phyloP scores from a whole-genome alignment of 2,888 invertebrate species.

The Xanthia togata region DNA sequence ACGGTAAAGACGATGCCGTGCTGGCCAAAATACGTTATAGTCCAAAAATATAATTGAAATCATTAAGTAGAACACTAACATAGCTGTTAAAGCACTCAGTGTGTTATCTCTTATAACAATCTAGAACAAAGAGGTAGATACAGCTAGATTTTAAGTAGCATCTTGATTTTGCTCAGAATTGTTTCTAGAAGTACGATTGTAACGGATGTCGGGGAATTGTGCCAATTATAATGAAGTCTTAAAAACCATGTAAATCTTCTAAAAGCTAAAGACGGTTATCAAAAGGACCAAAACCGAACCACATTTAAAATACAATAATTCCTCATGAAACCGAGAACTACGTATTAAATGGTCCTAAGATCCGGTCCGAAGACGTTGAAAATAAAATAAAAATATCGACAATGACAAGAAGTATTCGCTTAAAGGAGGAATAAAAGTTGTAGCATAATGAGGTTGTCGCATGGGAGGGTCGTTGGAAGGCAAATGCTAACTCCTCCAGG shows the following conservation, averaged over 20 bases:
- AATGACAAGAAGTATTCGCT: conserved; percentile 53
- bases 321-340: conserved; percentile 15
- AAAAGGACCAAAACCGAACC: conserved; percentile 6
- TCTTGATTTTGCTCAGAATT: neutral
- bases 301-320: conserved; percentile 4
- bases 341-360: conserved; percentile 27
- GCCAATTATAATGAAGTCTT: neutral
- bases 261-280: neutral
- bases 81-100: conserved; percentile 23
- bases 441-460: conserved; percentile 68
- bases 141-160: conserved; percentile 7
- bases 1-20: conserved; percentile 5
- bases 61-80: conserved; percentile 26
- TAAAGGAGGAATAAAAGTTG: conserved; percentile 56
- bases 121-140: conserved; percentile 28
- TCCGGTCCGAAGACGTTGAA: conserved; percentile 27
- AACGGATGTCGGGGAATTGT: neutral
- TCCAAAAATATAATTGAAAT: conserved; percentile 22
- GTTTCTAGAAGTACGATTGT: neutral
- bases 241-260: neutral
- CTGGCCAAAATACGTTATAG: neutral
- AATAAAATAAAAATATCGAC: conserved; percentile 43
- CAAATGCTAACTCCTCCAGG: conserved; percentile 64
- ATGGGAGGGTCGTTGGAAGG: conserved; percentile 60
- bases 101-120: conserved; percentile 30